Evolutionary conservation across 2,888 invertebrate species (phyloP), one percentile per base, ranked within the genome.

Genomic region (Acleris holmiana): DNA sequence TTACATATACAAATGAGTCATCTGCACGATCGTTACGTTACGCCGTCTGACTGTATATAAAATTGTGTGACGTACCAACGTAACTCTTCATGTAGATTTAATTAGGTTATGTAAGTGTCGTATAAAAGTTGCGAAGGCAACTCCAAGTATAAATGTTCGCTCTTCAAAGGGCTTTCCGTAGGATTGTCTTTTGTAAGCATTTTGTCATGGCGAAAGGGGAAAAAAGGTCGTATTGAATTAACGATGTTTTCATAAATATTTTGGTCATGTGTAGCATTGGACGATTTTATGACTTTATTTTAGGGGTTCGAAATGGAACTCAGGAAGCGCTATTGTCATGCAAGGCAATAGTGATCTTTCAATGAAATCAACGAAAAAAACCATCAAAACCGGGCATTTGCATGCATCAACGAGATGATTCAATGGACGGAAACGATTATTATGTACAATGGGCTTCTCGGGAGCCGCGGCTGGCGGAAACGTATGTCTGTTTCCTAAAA

Each of bases 341-440:
- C 68, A 55, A 62, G 66, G 54, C 63, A 54, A 72, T 75, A 72
- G 75, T 75, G 77, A 75, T 76, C 70, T 78, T 81, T 78, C 78
- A 80, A 76, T 74, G 80, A 79, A 81, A 83, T 76, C 77, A 75
- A 82, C 79, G 49, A 65, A 65, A 65, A 83, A 44, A 77, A 75
- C 75, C 79, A 73, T 54, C 66, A 49, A 70, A 70, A 67, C 54
- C 61, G 58, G 62, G 41, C 65, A 70, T 70, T 70, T 61, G 65
- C 68, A 70, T 70, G 67, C 59, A 67, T 60, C 29, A 76, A 82
- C 79, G 77, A 80, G 79, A 82, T 78, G 80, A 82, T 78, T 84
- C 79, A 89, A 89, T 86, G 87, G 81, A 76, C 88, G 90, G 91
- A 91, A 85, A 84, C 77, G 80, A 79, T 81, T 80, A 80, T 84